A percentile compares a stretch with the other conserved stretches of the same genome.
phyloP scores from a whole-genome alignment of 1,140 invertebrate genomes.

The Aplysia californica region DNA sequence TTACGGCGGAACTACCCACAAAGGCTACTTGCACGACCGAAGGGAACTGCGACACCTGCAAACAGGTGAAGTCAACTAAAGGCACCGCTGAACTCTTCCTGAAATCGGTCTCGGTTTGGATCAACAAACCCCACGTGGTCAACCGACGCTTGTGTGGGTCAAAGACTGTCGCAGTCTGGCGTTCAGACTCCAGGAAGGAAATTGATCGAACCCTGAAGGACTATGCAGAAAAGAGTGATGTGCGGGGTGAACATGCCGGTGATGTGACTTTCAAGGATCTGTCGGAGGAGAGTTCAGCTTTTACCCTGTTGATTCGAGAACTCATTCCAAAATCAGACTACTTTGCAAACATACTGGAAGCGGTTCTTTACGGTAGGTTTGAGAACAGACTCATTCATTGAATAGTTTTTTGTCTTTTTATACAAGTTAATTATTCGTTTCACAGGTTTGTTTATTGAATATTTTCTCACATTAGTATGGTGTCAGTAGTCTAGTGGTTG shows the following conservation, averaged over 20 bases:
- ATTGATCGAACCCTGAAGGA: no score
- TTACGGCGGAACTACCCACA: no score
- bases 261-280: not conserved
- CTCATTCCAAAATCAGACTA: constrained; percentile 53
- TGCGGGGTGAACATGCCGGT: no score
- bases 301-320: constrained; percentile 38
- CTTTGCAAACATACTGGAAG: constrained; percentile 47
- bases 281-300: not conserved
- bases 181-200: not conserved
- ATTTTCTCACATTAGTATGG: no score
- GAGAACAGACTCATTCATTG: no score
- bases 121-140: constrained; percentile 68
- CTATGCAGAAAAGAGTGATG: no score
- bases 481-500: no score
- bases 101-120: constrained; percentile 60
- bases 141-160: constrained; percentile 65
- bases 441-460: no score
- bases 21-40: no score
- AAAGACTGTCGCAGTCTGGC: constrained; percentile 32
- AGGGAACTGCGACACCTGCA: constrained; percentile 6
- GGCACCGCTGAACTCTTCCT: constrained; percentile 39
- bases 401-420: no score
- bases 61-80: constrained; percentile 10
- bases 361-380: constrained; percentile 55
- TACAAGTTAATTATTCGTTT: no score